Evolutionary conservation across 2,888 invertebrate genomes (phyloP).

Genomic region (Lordiphosa andalusiaca): DNA sequence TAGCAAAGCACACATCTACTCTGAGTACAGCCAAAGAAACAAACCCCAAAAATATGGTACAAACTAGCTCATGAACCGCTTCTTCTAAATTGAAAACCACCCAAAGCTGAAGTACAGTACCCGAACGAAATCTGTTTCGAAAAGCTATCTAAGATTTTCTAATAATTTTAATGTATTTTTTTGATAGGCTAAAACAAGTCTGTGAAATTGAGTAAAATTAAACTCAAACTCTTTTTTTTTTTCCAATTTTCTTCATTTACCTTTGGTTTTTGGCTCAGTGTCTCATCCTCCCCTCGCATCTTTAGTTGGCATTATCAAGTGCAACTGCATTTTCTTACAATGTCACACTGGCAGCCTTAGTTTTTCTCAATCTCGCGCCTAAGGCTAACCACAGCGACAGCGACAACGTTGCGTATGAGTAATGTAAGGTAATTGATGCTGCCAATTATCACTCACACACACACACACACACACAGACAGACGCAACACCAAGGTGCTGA

Average conservation of each 20-base stretch:
- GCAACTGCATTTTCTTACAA: conserved; percentile 78
- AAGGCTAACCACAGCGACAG: conserved; percentile 50
- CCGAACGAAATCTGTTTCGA: no score
- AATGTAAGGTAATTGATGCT: conserved; percentile 59
- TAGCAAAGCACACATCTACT: no score
- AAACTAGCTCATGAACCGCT: no score
- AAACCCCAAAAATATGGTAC: no score
- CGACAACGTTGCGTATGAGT: conserved; percentile 62
- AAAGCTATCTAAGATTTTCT: no score
- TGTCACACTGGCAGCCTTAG: conserved; percentile 61
- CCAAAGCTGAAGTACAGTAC: no score
- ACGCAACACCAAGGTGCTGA: conserved; percentile 47
- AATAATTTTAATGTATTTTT: no score
- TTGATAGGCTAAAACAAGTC: no score
- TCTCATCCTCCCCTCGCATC: conserved; percentile 41
- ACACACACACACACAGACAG: conserved; percentile 7
- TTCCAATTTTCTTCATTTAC: conserved; percentile 3
- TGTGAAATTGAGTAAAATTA: no score
- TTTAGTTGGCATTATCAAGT: conserved; percentile 77
- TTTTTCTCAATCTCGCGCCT: conserved; percentile 51
- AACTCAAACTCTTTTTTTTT: no score
- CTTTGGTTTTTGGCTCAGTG: conserved; percentile 21
- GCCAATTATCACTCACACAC: conserved; percentile 46
- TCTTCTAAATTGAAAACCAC: no score
- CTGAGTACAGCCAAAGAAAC: no score